Conservation (phyloP, 2,888 invertebrate genomes). For the Caenorhabditis sp. region DNA sequence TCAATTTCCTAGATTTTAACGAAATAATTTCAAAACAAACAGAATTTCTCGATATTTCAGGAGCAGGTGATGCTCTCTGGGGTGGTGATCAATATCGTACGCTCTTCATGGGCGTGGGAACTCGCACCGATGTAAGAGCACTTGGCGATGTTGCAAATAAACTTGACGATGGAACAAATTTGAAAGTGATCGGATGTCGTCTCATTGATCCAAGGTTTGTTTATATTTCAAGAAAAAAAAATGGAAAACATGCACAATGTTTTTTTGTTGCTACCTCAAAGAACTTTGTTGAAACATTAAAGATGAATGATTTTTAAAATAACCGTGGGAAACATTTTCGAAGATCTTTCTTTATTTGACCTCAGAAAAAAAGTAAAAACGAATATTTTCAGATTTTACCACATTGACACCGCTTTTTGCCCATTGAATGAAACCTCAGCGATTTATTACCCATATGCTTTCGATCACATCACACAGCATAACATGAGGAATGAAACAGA, state of each 20-base stretch:
- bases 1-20: neutral
- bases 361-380: neutral
- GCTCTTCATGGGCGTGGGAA: conserved; percentile 67
- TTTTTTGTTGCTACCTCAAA: neutral
- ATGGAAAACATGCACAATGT: neutral
- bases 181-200: conserved; percentile 62
- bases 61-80: conserved; percentile 69
- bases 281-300: neutral
- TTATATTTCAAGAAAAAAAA: conserved; percentile 7
- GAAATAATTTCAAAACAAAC: no score
- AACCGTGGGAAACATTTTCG: no score
- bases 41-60: conserved; percentile 30
- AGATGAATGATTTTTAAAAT: no score
- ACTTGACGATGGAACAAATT: conserved; percentile 54
- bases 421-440: conserved; percentile 64
- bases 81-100: conserved; percentile 55
- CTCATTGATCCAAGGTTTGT: conserved; percentile 66
- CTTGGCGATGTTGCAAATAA: conserved; percentile 56
- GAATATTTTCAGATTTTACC: conserved; percentile 62
- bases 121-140: conserved; percentile 64
- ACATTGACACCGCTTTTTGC: conserved; percentile 70
- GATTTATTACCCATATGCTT: conserved; percentile 66
- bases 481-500: conserved; percentile 63
- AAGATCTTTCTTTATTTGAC: neutral
- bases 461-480: conserved; percentile 63